phyloP scores from a whole-genome alignment of 1,140 invertebrate species.

The Heliothis virescens region DNA sequence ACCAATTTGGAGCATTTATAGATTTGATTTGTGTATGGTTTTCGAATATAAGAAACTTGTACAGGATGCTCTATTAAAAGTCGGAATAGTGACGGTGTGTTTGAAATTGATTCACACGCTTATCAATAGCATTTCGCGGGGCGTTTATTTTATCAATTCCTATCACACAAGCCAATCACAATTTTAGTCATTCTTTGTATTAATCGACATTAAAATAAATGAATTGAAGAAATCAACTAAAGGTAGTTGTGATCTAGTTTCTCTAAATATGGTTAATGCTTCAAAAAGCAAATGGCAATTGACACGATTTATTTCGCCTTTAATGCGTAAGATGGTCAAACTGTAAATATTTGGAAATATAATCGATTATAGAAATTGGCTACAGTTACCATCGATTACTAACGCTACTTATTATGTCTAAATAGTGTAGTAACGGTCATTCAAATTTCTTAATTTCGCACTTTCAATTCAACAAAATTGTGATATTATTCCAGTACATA shows the following conservation, averaged over 20 bases:
- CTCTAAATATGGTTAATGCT: too few relatives aligned
- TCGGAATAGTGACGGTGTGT: too few relatives aligned
- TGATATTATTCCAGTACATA: not conserved
- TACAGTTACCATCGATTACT: constrained; percentile 6
- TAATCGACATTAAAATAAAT: constrained; percentile 21
- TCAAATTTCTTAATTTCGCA: not conserved
- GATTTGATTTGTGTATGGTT: too few relatives aligned
- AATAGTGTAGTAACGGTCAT: not conserved
- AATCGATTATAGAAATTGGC: constrained; percentile 25
- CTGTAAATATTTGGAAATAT: not conserved
- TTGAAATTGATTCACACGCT: constrained; percentile 22
- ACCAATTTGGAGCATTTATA: too few relatives aligned
- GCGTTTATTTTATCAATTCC: not conserved
- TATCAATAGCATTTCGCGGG: constrained; percentile 1
- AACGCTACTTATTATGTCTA: not conserved
- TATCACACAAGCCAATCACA: constrained; percentile 6
- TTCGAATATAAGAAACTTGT: too few relatives aligned
- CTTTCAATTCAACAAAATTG: not conserved
- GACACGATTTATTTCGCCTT: not conserved
- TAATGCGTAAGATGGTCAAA: not conserved
- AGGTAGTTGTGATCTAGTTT: too few relatives aligned
- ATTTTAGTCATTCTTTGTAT: not conserved
- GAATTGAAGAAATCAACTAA: not conserved
- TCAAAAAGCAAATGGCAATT: too few relatives aligned
- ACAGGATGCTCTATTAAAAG: too few relatives aligned